A percentile compares a stretch with the other conserved stretches of the same genome.
phyloP scores from a whole-genome alignment of 2,113 vertebrate species.

The Pica pica region DNA sequence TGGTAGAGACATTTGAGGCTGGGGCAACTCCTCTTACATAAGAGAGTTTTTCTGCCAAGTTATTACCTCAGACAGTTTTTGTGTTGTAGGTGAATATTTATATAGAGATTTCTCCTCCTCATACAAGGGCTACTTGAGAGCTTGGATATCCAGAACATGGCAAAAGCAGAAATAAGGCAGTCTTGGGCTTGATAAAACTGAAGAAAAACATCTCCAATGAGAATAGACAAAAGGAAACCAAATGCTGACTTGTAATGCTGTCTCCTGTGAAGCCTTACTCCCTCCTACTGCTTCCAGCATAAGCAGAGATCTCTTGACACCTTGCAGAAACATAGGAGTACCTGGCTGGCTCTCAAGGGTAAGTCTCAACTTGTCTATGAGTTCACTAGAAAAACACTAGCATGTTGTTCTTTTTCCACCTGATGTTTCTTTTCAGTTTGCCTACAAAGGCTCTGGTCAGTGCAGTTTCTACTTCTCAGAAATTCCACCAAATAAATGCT shows the following conservation, averaged over 20 bases:
- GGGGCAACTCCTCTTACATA: conserved; percentile 22
- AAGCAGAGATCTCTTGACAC: background rate
- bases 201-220: background rate
- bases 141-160: background rate
- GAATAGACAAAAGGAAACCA: background rate
- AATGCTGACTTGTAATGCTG: background rate
- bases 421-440: background rate
- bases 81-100: background rate
- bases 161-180: background rate
- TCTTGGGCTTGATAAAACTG: background rate
- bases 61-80: background rate
- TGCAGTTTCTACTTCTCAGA: background rate
- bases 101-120: background rate
- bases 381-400: background rate
- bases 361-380: background rate
- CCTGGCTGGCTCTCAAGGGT: conserved; percentile 3
- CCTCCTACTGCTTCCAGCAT: background rate
- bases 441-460: background rate
- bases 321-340: background rate
- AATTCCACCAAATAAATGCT: background rate
- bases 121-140: background rate
- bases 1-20: background rate
- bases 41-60: background rate
- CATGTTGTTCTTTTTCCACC: background rate
- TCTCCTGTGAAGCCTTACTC: background rate